Base-by-base conservation (phyloP, 1,140 invertebrate genomes). In the Philotrypesis tridentata region DNA sequence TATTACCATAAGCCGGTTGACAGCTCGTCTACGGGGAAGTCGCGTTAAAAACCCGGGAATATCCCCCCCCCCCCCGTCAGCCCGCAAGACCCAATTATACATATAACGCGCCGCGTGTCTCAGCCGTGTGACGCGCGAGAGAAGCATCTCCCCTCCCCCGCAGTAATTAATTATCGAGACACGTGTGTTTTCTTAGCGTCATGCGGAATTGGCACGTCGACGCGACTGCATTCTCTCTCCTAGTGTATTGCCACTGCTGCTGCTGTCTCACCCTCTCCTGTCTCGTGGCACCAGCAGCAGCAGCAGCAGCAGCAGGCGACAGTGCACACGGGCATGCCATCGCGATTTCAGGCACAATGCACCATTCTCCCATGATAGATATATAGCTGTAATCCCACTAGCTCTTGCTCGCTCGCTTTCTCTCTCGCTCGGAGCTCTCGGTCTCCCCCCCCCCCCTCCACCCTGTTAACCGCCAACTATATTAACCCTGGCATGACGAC, bases 301-400 rank as follows among this genome's bases (percentile, higher is more conserved):
- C 61, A 12, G 63, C 25, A 14, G 25, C 48, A 55, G 14, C 70
- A 21, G 70, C 21, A 23, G 25, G 71, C 40, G 71, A 60, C 71
- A 73, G 71, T 25, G 40, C 40, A 27, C 43, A 43, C 72, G 33
- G 61, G 63, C 80, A 60, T 75, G 80, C 73, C 78, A 83, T 76
- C 78, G 67, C 82, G 77, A 83, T 80, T 83, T 76, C 48, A 40
- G 25, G 79, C 33, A 83, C 74, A 83, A 83, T 83, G 43, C 73
- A 25, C 73, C 68, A 80, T 83, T 83, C 65, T 83, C 73, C 55
- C 68, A 33, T 83, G 82, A 80, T 77, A 80, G 82, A 83, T 83
- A 80, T 83, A 83, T 25, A 67, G 74, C 23, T 43, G 72, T 80
- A 80, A 80, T 83, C 37, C 82, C 73, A 40, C 55, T 43, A 1